Conservation (phyloP, 2,888 invertebrate genomes). For the Pecten maximus region DNA sequence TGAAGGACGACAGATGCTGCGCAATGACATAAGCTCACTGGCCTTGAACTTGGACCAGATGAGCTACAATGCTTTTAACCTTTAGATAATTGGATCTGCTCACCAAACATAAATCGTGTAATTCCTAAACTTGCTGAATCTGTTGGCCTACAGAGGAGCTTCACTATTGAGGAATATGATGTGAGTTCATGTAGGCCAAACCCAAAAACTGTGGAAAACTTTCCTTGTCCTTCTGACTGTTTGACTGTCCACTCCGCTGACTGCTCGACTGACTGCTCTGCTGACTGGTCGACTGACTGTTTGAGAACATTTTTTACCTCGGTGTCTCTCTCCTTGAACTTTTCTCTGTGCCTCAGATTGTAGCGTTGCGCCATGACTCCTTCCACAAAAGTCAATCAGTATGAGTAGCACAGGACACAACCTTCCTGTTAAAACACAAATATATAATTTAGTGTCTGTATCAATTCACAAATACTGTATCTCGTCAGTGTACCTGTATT, state of each 20-base stretch:
- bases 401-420: not conserved
- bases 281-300: too few species aligned
- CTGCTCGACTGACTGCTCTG: too few species aligned
- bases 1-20: too few species aligned
- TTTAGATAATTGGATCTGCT: slow-evolving; percentile 16
- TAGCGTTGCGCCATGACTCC: not conserved
- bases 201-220: slow-evolving; percentile 50
- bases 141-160: slow-evolving; percentile 87
- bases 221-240: not conserved
- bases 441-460: too few species aligned
- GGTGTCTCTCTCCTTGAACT: not conserved
- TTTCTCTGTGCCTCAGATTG: not conserved
- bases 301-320: too few species aligned
- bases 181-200: slow-evolving; percentile 61
- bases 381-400: not conserved
- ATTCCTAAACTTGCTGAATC: slow-evolving; percentile 91
- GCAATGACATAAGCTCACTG: too few species aligned
- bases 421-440: not conserved
- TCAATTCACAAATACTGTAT: too few species aligned
- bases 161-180: slow-evolving; percentile 89
- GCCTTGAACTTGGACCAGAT: too few species aligned
- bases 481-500: too few species aligned
- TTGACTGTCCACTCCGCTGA: not conserved
- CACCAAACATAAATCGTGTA: slow-evolving; percentile 91
- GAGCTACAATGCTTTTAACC: too few species aligned